Evolutionary conservation across 2,113 vertebrate species (phyloP), one percentile per base, ranked within the genome.

Genomic region (Malurus cyaneus): DNA sequence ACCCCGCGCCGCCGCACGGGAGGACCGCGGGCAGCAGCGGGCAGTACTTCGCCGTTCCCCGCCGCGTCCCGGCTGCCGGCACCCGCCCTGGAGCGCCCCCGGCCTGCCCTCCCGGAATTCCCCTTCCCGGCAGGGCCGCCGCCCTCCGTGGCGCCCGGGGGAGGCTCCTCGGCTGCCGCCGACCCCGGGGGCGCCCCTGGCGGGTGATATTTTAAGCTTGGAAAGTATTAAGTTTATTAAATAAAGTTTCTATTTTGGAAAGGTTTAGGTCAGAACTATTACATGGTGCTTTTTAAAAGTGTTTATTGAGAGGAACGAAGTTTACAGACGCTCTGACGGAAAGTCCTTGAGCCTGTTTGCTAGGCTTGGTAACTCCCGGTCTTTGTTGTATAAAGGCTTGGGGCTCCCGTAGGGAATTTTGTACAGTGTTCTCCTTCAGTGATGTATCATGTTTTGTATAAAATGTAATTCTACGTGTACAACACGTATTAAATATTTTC

Each of bases 401-500:
- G 96, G 95, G 78, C 80, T 91, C 96, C 95, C 90, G 69, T 87
- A 91, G 96, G 97, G 96, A 61, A 97, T 97, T 98, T 98, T 96
- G 98, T 98, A 98, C 97, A 98, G 98, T 98, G 92, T 98, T 98
- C 92, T 96, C 93, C 78, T 97, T 88, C 53, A 39, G 93, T 97
- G 94, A 94, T 98, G 97, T 98, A 97, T 97, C 92, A 87, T 92
- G 93, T 98, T 98, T 98, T 98, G 98, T 98, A 98, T 97, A 92
- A 98, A 97, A 97, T 98, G 97, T 98, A 97, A 96, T 92, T 94
- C 86, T 97, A 97, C 98, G 98, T 98, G 98, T 98, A 74, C 81
- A 77, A 98, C 98, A 98, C 97, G 98, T 98, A 98, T 98, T 98
- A 98, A 98, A 98, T 98, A 98, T 98, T 98, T 98, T 98, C 96